Evolutionary conservation across 1,140 invertebrate species (phyloP).

Genomic region (Pseudomyrmex pallidus): DNA sequence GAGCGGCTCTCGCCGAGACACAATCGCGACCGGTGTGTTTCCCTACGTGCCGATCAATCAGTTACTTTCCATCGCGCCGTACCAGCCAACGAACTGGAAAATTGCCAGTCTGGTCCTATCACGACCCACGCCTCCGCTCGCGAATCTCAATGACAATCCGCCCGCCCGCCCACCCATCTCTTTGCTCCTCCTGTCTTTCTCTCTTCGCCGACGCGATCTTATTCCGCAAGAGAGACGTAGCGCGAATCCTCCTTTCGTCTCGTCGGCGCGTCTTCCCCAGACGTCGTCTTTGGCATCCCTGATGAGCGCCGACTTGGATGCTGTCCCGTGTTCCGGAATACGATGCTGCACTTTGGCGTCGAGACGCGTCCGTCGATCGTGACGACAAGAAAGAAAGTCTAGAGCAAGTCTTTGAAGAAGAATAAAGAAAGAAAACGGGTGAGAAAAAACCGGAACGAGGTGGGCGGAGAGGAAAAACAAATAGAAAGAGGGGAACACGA

Average conservation of each 20-base stretch:
- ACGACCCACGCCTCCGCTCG: conserved; percentile 18
- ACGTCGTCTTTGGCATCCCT: conserved; percentile 43
- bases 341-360: conserved; percentile 47
- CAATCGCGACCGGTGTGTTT: conserved; percentile 50
- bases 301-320: conserved; percentile 34
- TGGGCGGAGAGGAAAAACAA: not conserved
- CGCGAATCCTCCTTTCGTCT: conserved; percentile 20
- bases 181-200: too few relatives aligned
- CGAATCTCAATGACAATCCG: conserved; percentile 60
- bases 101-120: conserved; percentile 68
- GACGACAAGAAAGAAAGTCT: not conserved
- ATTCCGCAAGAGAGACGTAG: conserved; percentile 49
- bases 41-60: conserved; percentile 70
- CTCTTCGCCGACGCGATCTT: conserved; percentile 28
- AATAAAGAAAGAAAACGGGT: too few relatives aligned
- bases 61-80: conserved; percentile 59
- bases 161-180: not conserved
- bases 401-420: not conserved
- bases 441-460: not conserved
- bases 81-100: conserved; percentile 63
- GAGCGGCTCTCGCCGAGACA: not conserved
- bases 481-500: not conserved
- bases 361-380: conserved; percentile 17
- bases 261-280: not conserved
- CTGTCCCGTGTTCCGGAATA: conserved; percentile 44